phyloP scores from a whole-genome alignment of 2,113 vertebrate genomes.

The Cranoglanis bouderius region DNA sequence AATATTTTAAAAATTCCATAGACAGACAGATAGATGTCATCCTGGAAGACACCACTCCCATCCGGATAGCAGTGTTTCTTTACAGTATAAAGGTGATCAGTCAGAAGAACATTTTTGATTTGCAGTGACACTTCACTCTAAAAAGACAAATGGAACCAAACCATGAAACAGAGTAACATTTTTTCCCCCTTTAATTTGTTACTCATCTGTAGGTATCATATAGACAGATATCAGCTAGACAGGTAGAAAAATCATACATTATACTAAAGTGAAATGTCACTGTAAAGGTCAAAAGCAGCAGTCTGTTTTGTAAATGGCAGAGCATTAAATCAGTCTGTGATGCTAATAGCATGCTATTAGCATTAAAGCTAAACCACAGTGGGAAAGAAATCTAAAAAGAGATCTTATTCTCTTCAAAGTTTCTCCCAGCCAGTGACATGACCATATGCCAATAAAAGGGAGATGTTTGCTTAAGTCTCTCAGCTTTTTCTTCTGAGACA shows the following conservation, averaged over 20 bases:
- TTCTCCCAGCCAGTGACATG: neutral
- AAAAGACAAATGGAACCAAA: neutral
- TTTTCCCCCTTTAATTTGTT: neutral
- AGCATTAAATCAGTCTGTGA: neutral
- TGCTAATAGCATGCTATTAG: neutral
- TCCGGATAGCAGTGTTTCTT: neutral
- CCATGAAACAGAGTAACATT: neutral
- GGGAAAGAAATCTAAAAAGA: neutral
- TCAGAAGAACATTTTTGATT: neutral
- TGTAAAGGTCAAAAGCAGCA: neutral
- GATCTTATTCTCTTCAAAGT: neutral
- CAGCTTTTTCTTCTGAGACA: neutral
- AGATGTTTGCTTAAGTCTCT: neutral
- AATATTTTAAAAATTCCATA: neutral
- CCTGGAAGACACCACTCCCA: neutral
- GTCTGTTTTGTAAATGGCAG: neutral
- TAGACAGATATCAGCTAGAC: neutral
- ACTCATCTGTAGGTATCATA: neutral
- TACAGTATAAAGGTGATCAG: neutral
- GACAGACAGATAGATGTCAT: neutral
- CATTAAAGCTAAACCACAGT: neutral
- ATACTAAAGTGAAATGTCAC: neutral
- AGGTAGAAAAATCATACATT: neutral
- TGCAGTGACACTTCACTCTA: neutral
- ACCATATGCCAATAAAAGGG: neutral